A percentile compares a stretch with the other conserved stretches of the same genome.
These are phyloP conservation scores for Selene dorsalis DNA, from an alignment of 2,797 vertebrate genomes.

Conservation along the genomic window DNA sequence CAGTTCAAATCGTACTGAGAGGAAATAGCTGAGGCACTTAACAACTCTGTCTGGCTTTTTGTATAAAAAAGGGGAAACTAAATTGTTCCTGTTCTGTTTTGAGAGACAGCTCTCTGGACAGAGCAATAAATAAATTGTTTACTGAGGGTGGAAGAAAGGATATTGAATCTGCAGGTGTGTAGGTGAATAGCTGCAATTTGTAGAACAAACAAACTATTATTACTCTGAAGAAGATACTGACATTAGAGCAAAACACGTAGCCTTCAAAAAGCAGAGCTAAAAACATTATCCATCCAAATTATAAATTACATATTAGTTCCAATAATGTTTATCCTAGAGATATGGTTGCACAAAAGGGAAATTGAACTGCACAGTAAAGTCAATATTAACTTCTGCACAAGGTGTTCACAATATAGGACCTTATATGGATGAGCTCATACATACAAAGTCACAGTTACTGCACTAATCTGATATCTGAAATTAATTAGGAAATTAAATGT, in stretches of 20 bases:
- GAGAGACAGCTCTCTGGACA: constrained; percentile 22
- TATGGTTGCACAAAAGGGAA: not conserved
- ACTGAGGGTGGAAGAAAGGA: constrained; percentile 69
- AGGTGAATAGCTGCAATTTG: constrained; percentile 50
- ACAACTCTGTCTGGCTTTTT: constrained; percentile 10
- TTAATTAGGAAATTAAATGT: not conserved
- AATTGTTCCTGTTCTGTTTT: constrained; percentile 61
- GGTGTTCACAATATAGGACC: not conserved
- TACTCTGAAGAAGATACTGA: constrained; percentile 2
- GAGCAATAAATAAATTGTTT: constrained; percentile 73
- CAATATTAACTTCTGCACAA: not conserved
- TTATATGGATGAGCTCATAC: not conserved
- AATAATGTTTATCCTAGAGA: not conserved
- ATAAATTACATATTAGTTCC: not conserved
- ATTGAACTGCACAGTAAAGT: not conserved
- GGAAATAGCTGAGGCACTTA: constrained; percentile 1
- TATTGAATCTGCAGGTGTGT: constrained; percentile 66
- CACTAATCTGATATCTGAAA: not conserved
- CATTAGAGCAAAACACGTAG: constrained; percentile 16
- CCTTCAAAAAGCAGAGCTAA: not conserved
- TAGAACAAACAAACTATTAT: constrained; percentile 65
- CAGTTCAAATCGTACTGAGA: not conserved
- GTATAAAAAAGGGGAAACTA: constrained; percentile 63
- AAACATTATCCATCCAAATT: not conserved
- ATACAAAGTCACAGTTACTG: not conserved